These are phyloP conservation scores for Channallabes apus DNA, from an alignment of 2,797 vertebrate species.

Conservation along the genomic window DNA sequence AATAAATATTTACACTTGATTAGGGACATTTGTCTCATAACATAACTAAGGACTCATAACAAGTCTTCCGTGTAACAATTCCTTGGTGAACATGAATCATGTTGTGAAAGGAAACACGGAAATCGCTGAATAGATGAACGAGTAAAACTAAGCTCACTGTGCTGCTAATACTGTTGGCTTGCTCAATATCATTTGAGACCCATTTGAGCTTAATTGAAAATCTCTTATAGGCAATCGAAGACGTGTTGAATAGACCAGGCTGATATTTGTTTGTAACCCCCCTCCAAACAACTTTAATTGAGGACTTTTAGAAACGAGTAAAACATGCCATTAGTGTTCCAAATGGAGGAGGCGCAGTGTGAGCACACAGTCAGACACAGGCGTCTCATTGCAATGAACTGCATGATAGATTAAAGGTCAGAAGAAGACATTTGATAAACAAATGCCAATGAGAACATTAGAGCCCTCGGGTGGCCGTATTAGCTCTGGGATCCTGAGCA, in stretches of 20 bases:
- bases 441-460: slow-evolving; percentile 50
- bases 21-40: background rate
- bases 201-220: slow-evolving; percentile 24
- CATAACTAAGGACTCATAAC: slow-evolving; percentile 3
- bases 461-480: slow-evolving; percentile 16
- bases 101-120: slow-evolving; percentile 57
- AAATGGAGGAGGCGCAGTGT: background rate
- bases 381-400: slow-evolving; percentile 32
- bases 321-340: slow-evolving; percentile 33
- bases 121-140: slow-evolving; percentile 37
- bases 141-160: slow-evolving; percentile 8
- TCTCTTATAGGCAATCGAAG: slow-evolving; percentile 15
- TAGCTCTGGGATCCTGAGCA: slow-evolving; percentile 26
- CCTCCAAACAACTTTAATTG: slow-evolving; percentile 25
- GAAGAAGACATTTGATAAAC: slow-evolving; percentile 52
- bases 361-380: slow-evolving; percentile 6
- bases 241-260: slow-evolving; percentile 13
- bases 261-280: slow-evolving; percentile 28
- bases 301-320: slow-evolving; percentile 31
- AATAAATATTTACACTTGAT: background rate
- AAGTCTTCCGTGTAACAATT: slow-evolving; percentile 30
- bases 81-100: slow-evolving; percentile 51
- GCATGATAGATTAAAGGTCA: slow-evolving; percentile 51
- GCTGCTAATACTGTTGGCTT: slow-evolving; percentile 8
- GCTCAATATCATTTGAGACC: slow-evolving; percentile 32